A percentile compares a stretch with the other conserved stretches of the same genome.
These are phyloP conservation scores for Callyntrura sp. DNA, from an alignment of 2,888 invertebrate species.

Conservation along the genomic window DNA sequence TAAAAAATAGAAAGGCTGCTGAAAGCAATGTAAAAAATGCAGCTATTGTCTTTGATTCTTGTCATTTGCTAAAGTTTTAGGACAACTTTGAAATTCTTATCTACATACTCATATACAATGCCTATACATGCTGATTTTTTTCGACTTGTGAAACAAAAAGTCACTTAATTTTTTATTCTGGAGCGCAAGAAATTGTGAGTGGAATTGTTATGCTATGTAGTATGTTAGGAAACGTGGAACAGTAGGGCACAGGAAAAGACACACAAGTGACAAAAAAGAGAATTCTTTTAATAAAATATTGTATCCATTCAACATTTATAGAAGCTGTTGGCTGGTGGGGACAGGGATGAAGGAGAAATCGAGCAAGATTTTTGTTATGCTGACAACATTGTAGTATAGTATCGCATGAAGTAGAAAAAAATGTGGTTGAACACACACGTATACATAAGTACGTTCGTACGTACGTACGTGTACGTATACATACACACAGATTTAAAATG, in stretches of 20 bases:
- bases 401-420: background rate
- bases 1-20: background rate
- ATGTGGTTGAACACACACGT: conserved; percentile 7
- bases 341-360: background rate
- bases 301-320: background rate
- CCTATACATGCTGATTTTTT: background rate
- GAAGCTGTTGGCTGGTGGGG: background rate
- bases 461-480: too few species aligned
- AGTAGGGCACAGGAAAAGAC: background rate
- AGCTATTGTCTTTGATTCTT: conserved; percentile 44
- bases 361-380: background rate
- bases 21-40: background rate
- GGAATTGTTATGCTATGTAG: conserved; percentile 29
- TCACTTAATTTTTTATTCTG: background rate
- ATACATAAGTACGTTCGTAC: too few species aligned
- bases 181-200: background rate
- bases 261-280: background rate
- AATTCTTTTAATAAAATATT: conserved; percentile 19
- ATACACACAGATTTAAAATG: conserved; percentile 11
- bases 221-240: background rate
- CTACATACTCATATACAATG: background rate
- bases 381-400: conserved; percentile 9
- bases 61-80: conserved; percentile 20
- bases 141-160: background rate
- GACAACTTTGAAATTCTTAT: background rate